phyloP scores from a whole-genome alignment of 2,888 invertebrate genomes.

The Ypsolopha scabrella region DNA sequence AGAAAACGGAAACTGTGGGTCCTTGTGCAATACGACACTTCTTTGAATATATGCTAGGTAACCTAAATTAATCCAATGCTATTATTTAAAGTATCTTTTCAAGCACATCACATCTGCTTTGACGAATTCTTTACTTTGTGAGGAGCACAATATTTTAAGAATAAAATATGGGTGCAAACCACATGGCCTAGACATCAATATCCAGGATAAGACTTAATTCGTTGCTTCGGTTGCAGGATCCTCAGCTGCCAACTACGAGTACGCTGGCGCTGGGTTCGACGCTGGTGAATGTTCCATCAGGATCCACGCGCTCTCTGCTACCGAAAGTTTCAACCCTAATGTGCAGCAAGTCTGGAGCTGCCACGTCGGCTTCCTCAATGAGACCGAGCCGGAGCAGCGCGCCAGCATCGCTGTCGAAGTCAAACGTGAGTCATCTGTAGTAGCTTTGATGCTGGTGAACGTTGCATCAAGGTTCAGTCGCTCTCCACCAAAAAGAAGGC shows the following conservation, averaged over 20 bases:
- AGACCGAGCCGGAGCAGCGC: constrained; percentile 17
- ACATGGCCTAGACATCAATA: too few relatives aligned
- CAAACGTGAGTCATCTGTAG: constrained; percentile 22
- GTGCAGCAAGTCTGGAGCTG: constrained; percentile 40
- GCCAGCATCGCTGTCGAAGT: constrained; percentile 18
- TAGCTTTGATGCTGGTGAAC: background rate
- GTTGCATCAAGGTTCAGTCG: background rate
- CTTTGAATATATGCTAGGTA: too few relatives aligned
- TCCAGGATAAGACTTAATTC: background rate
- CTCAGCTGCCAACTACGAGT: constrained; percentile 20
- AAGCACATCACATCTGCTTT: too few relatives aligned
- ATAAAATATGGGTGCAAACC: too few relatives aligned
- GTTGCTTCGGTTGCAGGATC: constrained; percentile 16
- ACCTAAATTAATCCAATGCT: too few relatives aligned
- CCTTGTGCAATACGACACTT: too few relatives aligned
- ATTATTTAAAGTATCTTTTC: too few relatives aligned
- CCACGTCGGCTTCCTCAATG: constrained; percentile 32
- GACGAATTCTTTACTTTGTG: too few relatives aligned
- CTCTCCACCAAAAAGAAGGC: too few relatives aligned
- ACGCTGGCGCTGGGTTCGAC: constrained; percentile 46
- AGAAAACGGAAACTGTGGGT: too few relatives aligned
- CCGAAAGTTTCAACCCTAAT: constrained; percentile 14
- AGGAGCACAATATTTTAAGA: too few relatives aligned
- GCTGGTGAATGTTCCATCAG: constrained; percentile 49
- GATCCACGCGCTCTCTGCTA: constrained; percentile 19